Percentiles rank a stretch among this genome's conserved stretches.
Conservation (phyloP, 2,797 vertebrate species). For the Myotis vivesi region DNA sequence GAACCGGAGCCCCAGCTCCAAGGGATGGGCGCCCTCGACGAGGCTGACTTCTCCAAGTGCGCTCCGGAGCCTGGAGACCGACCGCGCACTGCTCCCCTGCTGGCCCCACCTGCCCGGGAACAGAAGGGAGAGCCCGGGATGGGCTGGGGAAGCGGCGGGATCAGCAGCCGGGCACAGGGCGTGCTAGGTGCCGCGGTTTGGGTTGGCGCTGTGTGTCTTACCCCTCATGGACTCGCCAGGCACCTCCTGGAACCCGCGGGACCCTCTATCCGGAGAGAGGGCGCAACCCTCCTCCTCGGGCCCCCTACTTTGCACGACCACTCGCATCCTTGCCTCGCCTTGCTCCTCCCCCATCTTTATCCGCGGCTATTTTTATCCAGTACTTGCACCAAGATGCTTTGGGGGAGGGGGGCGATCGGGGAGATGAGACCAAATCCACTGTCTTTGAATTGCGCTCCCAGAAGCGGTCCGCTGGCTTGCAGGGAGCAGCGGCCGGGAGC, state of each 20-base stretch:
- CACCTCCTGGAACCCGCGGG: too few species aligned
- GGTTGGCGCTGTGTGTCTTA: background rate
- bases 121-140: background rate
- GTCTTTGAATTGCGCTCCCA: background rate
- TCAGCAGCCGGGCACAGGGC: background rate
- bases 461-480: background rate
- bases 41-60: background rate
- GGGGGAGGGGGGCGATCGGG: background rate
- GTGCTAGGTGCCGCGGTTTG: background rate
- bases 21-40: rapidly evolving
- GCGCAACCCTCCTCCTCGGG: background rate
- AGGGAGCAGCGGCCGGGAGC: background rate
- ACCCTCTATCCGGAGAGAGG: background rate
- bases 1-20: background rate
- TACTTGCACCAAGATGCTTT: background rate
- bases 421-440: background rate
- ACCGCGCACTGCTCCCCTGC: background rate
- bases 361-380: constrained; percentile 60
- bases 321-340: background rate
- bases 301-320: background rate
- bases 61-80: background rate
- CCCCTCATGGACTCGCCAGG: background rate
- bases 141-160: background rate
- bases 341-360: constrained; percentile 18
- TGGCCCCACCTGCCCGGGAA: background rate